Evolutionary conservation across 2,888 invertebrate species (phyloP), one percentile per base, ranked within the genome.

Genomic region (Rotaria sp.): DNA sequence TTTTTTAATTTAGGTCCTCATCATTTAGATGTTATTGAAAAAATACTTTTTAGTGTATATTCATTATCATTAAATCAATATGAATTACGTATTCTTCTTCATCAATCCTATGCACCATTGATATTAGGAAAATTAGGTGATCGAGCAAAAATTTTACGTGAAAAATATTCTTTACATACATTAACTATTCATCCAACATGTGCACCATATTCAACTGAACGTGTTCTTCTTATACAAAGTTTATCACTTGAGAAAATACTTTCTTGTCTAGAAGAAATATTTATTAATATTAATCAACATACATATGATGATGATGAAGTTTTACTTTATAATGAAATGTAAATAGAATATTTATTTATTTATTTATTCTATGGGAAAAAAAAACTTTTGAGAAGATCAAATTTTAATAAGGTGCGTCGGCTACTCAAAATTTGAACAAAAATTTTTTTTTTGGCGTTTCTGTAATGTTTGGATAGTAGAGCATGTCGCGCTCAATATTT

Each of bases 151-250:
- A 45, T 80, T 41, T 80, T 80, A 80, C 41, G 45, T 24, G 80
- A 80, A 45, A 80, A 80, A 80, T 80, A 80, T 80, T 41, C 45
- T 26, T 80, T 80, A 80, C 26, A 80, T 45, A 80, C 45, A 45
- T 45, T 80, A 41, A 80, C 26, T 13, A 45, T 80, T n/a, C 45
- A 45, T 80, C 80, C 80, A 80, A 45, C 45, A n/a, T 80, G 80
- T n/a, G 41, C 45, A 45, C 80, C 80, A 24, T n/a, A 15, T 13
- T 80, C 80, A 45, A 80, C 45, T 5, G 80, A 80, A 80, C 80
- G 80, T 80, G 80, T 80, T 80, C 80, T 80, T 45, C n/a, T n/a
- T 35, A 45, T 80, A n/a, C 80, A 80, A 45, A 45, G 80, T 80
- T 67, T 21, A 67, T 80, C 80, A 13, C 5, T 2, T n/a, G 41